Base-by-base conservation (phyloP, 2,888 invertebrate species). In the Galerucella calmariensis region DNA sequence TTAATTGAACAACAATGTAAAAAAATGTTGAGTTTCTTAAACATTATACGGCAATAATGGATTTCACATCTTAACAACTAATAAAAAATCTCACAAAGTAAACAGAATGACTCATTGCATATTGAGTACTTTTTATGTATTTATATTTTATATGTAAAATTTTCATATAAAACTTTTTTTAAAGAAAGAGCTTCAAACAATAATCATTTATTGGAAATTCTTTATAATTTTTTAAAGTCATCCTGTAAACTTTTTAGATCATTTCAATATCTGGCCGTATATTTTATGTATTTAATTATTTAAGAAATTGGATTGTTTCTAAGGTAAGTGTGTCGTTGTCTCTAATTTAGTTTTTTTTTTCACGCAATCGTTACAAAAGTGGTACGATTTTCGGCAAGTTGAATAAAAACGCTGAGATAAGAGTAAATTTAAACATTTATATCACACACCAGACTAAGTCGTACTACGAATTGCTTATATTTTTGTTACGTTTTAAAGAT, bases 251-350 rank as follows among this genome's bases (percentile, higher is more conserved):
- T 20, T 63, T 63, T 63, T 44, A 63, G 51, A 75, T 67, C 71
- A 65, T 75, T 73, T 72, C 67, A 61, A 72, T 69, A 58, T 74
- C 62, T 66, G 67, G 75, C 71, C 69, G 75, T 76, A 73, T 68
- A 71, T 76, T 71, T 72, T 62, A 51, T 67, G 73, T 70, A 73
- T 69, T 73, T 73, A 67, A 66, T 62, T 56, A 56, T 56, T 56
- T 16, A 58, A 67, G 69, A 59, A 75, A 71, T 44, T 69, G 72
- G 70, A 70, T 75, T 75, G 66, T 77, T 77, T 44, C 73, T 76
- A 76, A 73, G 73, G 77, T 85, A 86, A 84, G 86, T 83, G 88
- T 88, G 88, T 88, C 88, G 88, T 88, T 88, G 88, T 88, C 87
- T 88, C 86, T 81, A 83, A 84, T 84, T 85, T 84, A 82, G 82